A percentile compares a stretch with the other conserved stretches of the same genome.
phyloP scores from a whole-genome alignment of 2,888 invertebrate species.

The Rhagonycha lutea region DNA sequence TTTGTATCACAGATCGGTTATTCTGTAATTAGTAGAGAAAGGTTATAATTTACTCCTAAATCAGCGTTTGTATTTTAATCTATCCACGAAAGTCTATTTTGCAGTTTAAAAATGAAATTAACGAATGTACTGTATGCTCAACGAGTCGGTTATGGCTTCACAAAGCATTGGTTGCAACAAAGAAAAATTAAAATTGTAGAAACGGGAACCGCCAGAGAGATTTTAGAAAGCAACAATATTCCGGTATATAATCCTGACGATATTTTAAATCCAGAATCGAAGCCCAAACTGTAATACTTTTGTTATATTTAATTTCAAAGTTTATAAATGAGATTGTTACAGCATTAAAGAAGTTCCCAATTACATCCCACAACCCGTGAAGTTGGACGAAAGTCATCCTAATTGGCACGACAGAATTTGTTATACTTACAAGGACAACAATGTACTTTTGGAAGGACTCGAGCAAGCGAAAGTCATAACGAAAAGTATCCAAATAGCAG shows the following conservation, averaged over 20 bases:
- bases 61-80: background rate
- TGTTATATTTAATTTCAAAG: conserved; percentile 6
- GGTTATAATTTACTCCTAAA: too few species aligned
- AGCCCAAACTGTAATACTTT: conserved; percentile 37
- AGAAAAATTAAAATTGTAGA: conserved; percentile 64
- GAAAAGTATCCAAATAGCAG: conserved; percentile 70
- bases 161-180: conserved; percentile 72
- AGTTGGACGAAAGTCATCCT: conserved; percentile 65
- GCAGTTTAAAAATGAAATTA: conserved; percentile 66
- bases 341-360: conserved; percentile 54
- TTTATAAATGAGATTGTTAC: conserved; percentile 31
- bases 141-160: conserved; percentile 74
- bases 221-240: conserved; percentile 63
- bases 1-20: background rate
- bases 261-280: conserved; percentile 57
- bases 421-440: conserved; percentile 62
- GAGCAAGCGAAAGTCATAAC: conserved; percentile 81
- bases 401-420: conserved; percentile 68
- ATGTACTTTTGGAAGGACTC: conserved; percentile 72
- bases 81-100: background rate
- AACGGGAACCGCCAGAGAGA: conserved; percentile 59
- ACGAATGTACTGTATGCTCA: conserved; percentile 66
- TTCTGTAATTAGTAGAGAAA: too few species aligned
- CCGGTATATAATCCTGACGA: conserved; percentile 66
- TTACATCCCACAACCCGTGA: conserved; percentile 51